A percentile compares a stretch with the other conserved stretches of the same genome.
phyloP scores from a whole-genome alignment of 2,797 vertebrate genomes.

The Acanthopagrus latus region DNA sequence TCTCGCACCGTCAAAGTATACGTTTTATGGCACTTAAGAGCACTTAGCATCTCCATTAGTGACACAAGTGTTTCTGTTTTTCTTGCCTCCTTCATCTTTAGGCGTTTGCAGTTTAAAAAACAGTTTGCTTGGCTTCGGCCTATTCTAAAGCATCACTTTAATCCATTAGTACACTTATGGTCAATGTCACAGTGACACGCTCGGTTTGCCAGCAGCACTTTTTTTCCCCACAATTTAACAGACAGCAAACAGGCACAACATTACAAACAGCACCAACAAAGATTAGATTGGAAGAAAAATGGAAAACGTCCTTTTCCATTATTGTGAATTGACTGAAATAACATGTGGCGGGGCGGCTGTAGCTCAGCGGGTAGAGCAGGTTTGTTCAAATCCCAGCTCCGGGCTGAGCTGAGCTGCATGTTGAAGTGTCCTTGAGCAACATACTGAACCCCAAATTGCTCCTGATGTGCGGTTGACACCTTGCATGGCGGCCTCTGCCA shows the following conservation, averaged over 20 bases:
- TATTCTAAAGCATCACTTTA: slow-evolving; percentile 44
- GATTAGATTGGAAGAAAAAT: neutral
- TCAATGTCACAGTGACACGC: slow-evolving; percentile 49
- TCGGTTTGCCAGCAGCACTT: slow-evolving; percentile 9
- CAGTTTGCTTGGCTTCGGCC: slow-evolving; percentile 5
- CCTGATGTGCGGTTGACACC: too few species aligned
- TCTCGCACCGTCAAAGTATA: slow-evolving; percentile 20
- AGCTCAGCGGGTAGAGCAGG: too few species aligned
- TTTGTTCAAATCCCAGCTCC: slow-evolving; percentile 2
- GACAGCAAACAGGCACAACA: neutral
- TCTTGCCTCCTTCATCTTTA: slow-evolving; percentile 12
- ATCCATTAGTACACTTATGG: slow-evolving; percentile 54
- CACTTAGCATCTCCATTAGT: slow-evolving; percentile 48
- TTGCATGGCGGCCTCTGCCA: too few species aligned
- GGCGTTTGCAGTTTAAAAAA: slow-evolving; percentile 44
- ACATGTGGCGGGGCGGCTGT: neutral
- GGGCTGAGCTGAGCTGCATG: too few species aligned
- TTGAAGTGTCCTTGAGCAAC: too few species aligned
- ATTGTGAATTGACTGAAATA: neutral
- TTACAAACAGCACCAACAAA: neutral
- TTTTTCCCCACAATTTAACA: slow-evolving; percentile 8
- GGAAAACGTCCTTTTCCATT: neutral
- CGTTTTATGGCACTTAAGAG: slow-evolving; percentile 40
- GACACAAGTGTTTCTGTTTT: slow-evolving; percentile 24
- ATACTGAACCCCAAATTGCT: too few species aligned